A percentile compares a stretch with the other conserved stretches of the same genome.
Conservation (phyloP, 1,140 invertebrate species). For the Pteromalus puparum region DNA sequence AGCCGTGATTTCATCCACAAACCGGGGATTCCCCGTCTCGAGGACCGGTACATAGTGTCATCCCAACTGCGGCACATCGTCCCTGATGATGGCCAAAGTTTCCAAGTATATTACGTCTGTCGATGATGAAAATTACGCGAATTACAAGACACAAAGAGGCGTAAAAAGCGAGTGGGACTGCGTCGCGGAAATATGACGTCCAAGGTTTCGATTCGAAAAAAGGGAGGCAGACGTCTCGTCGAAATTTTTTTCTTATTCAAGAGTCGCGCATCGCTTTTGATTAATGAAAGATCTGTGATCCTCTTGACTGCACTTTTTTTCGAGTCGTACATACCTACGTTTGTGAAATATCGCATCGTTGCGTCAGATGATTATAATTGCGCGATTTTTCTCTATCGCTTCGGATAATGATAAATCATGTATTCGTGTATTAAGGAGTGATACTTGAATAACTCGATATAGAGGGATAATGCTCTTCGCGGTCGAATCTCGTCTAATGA, state of each 20-base stretch:
- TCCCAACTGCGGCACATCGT: background rate
- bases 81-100: background rate
- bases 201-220: too few relatives aligned
- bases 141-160: background rate
- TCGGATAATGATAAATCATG: conserved; percentile 1
- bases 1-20: background rate
- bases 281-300: background rate
- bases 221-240: too few relatives aligned
- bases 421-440: background rate
- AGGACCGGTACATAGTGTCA: background rate
- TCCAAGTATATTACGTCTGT: background rate
- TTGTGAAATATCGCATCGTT: background rate
- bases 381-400: background rate
- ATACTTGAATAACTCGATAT: too few relatives aligned
- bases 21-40: background rate
- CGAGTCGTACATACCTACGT: too few relatives aligned
- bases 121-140: background rate
- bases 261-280: background rate
- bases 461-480: too few relatives aligned
- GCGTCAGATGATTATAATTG: background rate
- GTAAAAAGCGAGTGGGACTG: too few relatives aligned
- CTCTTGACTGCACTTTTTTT: too few relatives aligned
- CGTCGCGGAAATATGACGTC: too few relatives aligned
- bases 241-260: background rate
- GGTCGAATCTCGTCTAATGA: too few relatives aligned